Conservation (phyloP, 2,888 invertebrate genomes). For the Sminthurinus aureus region DNA sequence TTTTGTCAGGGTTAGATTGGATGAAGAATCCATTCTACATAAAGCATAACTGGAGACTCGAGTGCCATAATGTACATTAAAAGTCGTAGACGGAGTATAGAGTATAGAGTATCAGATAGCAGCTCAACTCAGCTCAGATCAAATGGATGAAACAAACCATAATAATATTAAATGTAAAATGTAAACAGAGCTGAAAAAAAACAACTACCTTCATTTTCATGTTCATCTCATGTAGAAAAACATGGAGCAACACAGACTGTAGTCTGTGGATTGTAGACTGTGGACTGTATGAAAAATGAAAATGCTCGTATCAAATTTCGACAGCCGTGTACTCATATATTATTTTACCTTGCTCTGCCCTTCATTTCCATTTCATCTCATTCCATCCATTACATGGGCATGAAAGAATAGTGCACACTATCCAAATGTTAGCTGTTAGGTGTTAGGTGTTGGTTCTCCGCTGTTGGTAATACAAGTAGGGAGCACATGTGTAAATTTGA, state of each 20-base stretch:
- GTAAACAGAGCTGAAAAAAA: too few relatives aligned
- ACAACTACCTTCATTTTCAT: too few relatives aligned
- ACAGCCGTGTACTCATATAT: slow-evolving; percentile 40
- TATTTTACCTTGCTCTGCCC: slow-evolving; percentile 29
- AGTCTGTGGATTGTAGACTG: not conserved
- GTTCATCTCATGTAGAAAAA: too few relatives aligned
- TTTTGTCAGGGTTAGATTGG: not conserved
- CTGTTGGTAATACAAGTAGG: not conserved
- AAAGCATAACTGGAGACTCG: too few relatives aligned
- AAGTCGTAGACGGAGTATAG: too few relatives aligned
- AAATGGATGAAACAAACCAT: too few relatives aligned
- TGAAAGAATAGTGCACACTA: slow-evolving; percentile 11
- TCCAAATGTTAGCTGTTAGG: not conserved
- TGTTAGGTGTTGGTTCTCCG: not conserved
- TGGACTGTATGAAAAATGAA: slow-evolving; percentile 22
- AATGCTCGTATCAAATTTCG: slow-evolving; percentile 40
- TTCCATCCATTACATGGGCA: slow-evolving; percentile 23
- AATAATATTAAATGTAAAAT: too few relatives aligned
- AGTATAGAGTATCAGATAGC: too few relatives aligned
- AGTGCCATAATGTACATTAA: too few relatives aligned
- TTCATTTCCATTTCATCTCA: slow-evolving; percentile 29
- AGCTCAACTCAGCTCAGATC: too few relatives aligned
- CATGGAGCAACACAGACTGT: not conserved
- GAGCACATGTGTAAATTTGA: too few relatives aligned
- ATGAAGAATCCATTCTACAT: not conserved